These are phyloP conservation scores for Drosophila busckii DNA, from an alignment of 1,140 invertebrate species.

Conservation along the genomic window DNA sequence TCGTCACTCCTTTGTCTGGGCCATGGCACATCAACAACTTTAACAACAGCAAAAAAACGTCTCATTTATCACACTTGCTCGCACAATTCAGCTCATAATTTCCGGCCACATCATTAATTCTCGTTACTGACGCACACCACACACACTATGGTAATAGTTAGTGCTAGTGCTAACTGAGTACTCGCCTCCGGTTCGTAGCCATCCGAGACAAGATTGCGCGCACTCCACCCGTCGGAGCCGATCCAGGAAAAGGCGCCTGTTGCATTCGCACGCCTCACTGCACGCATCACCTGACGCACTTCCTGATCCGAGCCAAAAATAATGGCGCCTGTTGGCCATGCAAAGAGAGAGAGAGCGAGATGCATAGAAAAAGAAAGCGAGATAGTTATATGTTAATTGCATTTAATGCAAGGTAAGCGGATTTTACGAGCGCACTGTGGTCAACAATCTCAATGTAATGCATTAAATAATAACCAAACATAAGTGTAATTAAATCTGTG, in stretches of 20 bases:
- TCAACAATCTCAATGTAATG: neutral
- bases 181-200: conserved; percentile 90
- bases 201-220: conserved; percentile 90
- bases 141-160: too few relatives aligned
- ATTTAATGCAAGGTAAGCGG: conserved; percentile 13
- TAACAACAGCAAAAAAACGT: too few relatives aligned
- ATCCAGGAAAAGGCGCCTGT: conserved; percentile 96
- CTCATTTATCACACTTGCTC: conserved; percentile 65
- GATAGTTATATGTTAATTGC: conserved; percentile 41
- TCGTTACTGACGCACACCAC: neutral
- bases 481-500: too few relatives aligned
- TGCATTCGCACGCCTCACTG: conserved; percentile 91
- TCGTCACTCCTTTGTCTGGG: conserved; percentile 7
- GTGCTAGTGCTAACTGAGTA: too few relatives aligned
- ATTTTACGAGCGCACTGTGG: neutral
- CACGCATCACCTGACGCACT: conserved; percentile 95
- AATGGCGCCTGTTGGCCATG: conserved; percentile 88
- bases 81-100: conserved; percentile 66
- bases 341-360: neutral
- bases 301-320: conserved; percentile 98
- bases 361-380: neutral
- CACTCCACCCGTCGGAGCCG: conserved; percentile 95
- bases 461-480: too few relatives aligned
- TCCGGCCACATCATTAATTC: conserved; percentile 25
- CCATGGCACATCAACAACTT: conserved; percentile 27